Percentiles rank a stretch among this genome's conserved stretches.
Conservation (phyloP, 2,797 vertebrate species). For the Muraenolepis orangiensis region DNA sequence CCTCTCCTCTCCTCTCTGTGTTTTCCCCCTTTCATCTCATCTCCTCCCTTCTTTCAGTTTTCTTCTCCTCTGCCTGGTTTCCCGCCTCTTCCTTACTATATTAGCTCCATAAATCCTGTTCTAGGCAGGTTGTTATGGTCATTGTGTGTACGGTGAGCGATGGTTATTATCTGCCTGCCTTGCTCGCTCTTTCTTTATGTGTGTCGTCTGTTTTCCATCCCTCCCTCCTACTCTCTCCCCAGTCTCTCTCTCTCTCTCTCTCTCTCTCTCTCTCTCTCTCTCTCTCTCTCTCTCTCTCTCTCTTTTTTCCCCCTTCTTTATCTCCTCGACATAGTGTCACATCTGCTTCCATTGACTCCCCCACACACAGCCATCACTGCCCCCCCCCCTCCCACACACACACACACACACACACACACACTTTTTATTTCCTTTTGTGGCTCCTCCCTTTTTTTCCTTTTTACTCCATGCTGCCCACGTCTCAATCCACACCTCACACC, state of each 20-base stretch:
- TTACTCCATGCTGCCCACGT: too few relatives aligned
- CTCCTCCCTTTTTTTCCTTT: not conserved
- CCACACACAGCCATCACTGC: not conserved
- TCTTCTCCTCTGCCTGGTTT: constrained; percentile 44
- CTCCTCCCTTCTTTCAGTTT: constrained; percentile 24
- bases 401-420: not conserved
- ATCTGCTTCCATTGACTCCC: not conserved
- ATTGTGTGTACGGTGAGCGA: constrained; percentile 76
- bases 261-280: not conserved
- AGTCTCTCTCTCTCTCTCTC: constrained; percentile 17
- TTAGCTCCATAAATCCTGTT: constrained; percentile 76
- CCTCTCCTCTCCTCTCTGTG: constrained; percentile 46
- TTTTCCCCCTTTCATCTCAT: constrained; percentile 48
- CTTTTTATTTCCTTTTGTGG: not conserved
- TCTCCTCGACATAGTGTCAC: not conserved
- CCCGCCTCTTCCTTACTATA: constrained; percentile 57
- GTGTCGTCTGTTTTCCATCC: constrained; percentile 55
- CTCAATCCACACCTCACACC: too few relatives aligned
- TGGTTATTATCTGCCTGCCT: constrained; percentile 75
- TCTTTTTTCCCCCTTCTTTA: not conserved
- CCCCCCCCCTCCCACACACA: too few relatives aligned
- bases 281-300: constrained; percentile 2
- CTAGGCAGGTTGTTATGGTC: constrained; percentile 76
- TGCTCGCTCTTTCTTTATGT: constrained; percentile 69
- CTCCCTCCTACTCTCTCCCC: constrained; percentile 10